Base-by-base conservation (phyloP, 2,797 vertebrate genomes). In the Buphagus erythrorhynchus region DNA sequence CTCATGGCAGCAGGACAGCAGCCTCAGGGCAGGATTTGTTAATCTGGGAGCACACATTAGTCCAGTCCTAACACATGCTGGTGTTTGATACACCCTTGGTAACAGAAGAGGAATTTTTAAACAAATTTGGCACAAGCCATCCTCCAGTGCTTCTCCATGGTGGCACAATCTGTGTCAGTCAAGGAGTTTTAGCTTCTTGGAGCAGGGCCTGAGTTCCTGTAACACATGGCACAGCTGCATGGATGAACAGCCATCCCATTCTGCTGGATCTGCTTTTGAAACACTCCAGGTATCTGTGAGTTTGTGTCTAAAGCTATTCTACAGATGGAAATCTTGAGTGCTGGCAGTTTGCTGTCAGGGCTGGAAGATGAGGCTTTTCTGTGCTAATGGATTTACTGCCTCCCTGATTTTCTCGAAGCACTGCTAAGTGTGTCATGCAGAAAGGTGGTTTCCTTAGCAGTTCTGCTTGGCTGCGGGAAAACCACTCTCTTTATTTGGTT, bases 301-400 rank as follows among this genome's bases (percentile, higher is more conserved):
- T 59, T 58, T 75, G 66, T 86, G 49, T 17, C 17, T 93, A 36
- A 77, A 86, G 62, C 73, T 68, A 0, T 88, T 75, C 42, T 51
- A 1, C 43, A 73, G 85, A 71, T 3, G 3, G 88, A 66, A 82
- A 59, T 67, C 26, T 11, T 1, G 0, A 71, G 33, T 16, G 25
- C n/a, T 89, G 67, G 36, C 71, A 63, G 24, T 31, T 21, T 67
- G 31, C 54, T 62, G 63, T 91, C 58, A 76, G 54, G 62, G 66
- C 68, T 95, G 76, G 81, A 58, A 71, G 49, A 80, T 80, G 68
- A 86, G 35, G 45, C 28, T 93, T 87, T 93, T 87, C 79, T 71
- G 42, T 68, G 54, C 76, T 75, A 35, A 48, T 58, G 72, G 68
- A 43, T 87, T 88, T 83, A 36, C 10, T 69, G 59, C 48, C n/a